Conservation (phyloP, 1,140 invertebrate species). For the Caenorhabditis remanei region DNA sequence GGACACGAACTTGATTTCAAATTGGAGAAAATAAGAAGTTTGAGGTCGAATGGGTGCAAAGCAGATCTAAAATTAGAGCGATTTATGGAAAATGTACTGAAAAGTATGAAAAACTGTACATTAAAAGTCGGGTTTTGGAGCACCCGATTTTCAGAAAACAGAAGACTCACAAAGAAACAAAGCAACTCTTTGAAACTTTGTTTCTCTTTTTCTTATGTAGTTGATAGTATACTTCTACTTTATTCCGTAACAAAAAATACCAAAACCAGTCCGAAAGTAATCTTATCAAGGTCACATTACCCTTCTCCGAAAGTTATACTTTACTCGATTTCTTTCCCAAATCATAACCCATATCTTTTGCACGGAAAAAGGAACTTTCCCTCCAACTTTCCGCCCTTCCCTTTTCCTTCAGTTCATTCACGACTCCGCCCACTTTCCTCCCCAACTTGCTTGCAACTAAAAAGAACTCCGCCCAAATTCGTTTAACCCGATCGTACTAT, state of each 20-base stretch:
- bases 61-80: neutral
- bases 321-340: neutral
- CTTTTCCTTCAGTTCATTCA: neutral
- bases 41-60: neutral
- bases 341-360: constrained; percentile 26
- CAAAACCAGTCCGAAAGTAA: no score
- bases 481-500: neutral
- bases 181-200: no score
- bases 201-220: no score
- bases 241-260: no score
- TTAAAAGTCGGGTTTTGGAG: no score
- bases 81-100: neutral
- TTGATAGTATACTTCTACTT: no score
- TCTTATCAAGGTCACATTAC: no score
- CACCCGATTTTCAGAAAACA: no score
- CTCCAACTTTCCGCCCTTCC: neutral
- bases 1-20: neutral
- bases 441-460: neutral
- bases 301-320: neutral
- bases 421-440: neutral
- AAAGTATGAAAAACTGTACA: neutral
- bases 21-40: neutral
- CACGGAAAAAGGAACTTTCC: constrained; percentile 31
- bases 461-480: constrained; percentile 34
- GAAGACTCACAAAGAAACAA: no score